phyloP scores from a whole-genome alignment of 2,797 vertebrate genomes.

The Gymnoscopelus microlampas region DNA sequence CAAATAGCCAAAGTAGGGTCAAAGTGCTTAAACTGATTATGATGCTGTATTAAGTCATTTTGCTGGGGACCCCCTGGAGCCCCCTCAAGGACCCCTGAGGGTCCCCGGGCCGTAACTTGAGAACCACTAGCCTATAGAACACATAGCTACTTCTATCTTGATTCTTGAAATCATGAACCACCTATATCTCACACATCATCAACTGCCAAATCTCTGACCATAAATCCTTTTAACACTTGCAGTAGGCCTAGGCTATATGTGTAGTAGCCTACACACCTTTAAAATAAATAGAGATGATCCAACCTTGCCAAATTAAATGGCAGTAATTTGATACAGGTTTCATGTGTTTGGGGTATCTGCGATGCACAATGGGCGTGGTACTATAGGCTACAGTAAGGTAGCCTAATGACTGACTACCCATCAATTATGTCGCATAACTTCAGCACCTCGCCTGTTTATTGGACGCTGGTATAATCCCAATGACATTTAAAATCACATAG shows the following conservation, averaged over 20 bases:
- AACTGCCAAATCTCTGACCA: not conserved
- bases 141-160: constrained; percentile 1
- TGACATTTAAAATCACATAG: not conserved
- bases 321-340: not conserved
- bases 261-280: too few relatives aligned
- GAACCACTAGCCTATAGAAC: not conserved
- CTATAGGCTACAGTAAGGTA: constrained; percentile 24
- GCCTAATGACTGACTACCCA: constrained; percentile 4
- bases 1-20: too few relatives aligned
- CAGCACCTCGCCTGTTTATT: not conserved
- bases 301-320: not conserved
- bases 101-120: too few relatives aligned
- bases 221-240: too few relatives aligned
- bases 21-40: too few relatives aligned
- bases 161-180: constrained; percentile 7
- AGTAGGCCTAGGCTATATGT: too few relatives aligned
- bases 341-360: not conserved
- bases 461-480: too few relatives aligned
- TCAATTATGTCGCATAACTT: constrained; percentile 1
- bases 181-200: not conserved
- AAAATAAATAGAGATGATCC: not conserved
- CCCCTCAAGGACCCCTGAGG: too few relatives aligned
- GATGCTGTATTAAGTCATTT: too few relatives aligned
- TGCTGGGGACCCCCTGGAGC: too few relatives aligned
- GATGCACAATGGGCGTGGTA: constrained; percentile 69